Conservation (phyloP, 2,888 invertebrate genomes). For the Lasioglossum calceatum region DNA sequence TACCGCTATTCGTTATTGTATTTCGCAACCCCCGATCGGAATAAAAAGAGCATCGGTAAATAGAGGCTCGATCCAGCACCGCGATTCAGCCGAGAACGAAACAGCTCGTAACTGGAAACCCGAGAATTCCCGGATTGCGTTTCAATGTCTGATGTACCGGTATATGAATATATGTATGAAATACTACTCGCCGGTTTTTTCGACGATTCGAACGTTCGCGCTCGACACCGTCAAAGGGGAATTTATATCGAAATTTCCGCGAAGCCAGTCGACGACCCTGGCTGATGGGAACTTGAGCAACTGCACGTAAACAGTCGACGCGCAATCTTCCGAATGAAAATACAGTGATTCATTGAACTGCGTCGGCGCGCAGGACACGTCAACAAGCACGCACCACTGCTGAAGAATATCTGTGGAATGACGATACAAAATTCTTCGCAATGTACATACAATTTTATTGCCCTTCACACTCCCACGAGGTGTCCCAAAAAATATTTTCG, state of each 20-base stretch:
- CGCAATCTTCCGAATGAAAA: background rate
- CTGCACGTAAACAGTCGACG: background rate
- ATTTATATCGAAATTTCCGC: constrained; percentile 54
- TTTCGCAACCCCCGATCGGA: background rate
- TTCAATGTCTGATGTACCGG: constrained; percentile 2
- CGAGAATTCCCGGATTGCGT: constrained; percentile 17
- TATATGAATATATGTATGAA: constrained; percentile 58
- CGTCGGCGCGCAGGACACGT: background rate
- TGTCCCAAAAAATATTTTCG: background rate
- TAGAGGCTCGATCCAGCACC: background rate
- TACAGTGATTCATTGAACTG: background rate
- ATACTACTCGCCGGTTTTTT: constrained; percentile 39
- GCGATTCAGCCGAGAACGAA: background rate
- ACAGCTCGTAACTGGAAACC: constrained; percentile 1
- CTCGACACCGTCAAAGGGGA: constrained; percentile 25
- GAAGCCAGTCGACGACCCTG: constrained; percentile 13
- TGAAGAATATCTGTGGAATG: background rate
- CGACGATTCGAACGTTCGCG: constrained; percentile 37
- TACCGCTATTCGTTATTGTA: background rate
- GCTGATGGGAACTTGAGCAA: constrained; percentile 4
- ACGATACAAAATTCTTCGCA: background rate
- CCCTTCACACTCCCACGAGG: background rate
- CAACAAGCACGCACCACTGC: background rate
- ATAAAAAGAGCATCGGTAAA: background rate
- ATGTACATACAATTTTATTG: background rate